phyloP scores from a whole-genome alignment of 2,888 invertebrate species.

The Himalopsyche kuldschensis region DNA sequence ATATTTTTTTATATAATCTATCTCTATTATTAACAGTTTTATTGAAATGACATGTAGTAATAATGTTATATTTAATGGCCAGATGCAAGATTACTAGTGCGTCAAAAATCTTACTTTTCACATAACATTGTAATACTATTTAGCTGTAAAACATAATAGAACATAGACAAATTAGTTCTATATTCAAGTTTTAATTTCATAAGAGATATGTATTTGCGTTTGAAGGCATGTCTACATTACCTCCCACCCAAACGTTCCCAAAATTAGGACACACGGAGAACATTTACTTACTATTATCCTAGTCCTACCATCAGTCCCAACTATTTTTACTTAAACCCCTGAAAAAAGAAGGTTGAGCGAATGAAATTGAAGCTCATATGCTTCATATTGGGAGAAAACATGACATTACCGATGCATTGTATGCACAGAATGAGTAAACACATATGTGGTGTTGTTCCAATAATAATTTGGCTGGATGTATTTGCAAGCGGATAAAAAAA shows the following conservation, averaged over 20 bases:
- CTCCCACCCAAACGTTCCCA: no score
- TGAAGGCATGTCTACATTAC: no score
- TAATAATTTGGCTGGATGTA: background rate
- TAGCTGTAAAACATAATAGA: background rate
- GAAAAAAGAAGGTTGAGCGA: no score
- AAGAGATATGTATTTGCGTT: no score
- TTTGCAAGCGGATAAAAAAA: background rate
- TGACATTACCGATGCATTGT: background rate
- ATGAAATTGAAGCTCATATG: no score
- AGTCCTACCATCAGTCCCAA: no score
- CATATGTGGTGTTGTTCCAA: background rate
- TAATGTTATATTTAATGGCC: background rate
- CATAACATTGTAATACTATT: background rate
- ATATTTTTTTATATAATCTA: background rate
- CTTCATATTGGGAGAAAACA: background rate
- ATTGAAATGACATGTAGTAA: background rate
- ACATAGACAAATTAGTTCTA: no score
- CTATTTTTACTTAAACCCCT: no score
- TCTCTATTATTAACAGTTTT: background rate
- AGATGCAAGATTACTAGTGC: background rate
- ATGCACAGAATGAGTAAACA: background rate
- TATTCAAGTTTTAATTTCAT: no score
- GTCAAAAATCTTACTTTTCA: background rate
- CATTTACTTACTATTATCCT: no score
- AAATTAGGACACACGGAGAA: no score